Conservation (phyloP, 1,140 invertebrate genomes). For the Apis florea region DNA sequence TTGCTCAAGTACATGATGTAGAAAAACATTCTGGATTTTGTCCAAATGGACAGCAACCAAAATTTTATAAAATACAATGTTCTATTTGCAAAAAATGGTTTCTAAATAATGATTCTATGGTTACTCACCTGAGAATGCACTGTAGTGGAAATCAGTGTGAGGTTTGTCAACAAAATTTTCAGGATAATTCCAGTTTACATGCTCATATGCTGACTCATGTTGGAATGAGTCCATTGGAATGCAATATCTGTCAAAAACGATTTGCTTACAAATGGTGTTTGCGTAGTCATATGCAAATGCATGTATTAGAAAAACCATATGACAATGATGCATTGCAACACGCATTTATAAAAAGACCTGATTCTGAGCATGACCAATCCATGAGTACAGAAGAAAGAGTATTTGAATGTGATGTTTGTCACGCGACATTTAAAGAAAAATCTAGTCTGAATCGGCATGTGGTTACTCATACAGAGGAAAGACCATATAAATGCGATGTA, state of each 20-base stretch:
- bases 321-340: conserved; percentile 82
- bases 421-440: conserved; percentile 81
- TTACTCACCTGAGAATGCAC: conserved; percentile 74
- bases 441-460: conserved; percentile 78
- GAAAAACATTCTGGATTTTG: conserved; percentile 62
- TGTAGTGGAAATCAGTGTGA: conserved; percentile 74
- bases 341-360: conserved; percentile 64
- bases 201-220: conserved; percentile 80
- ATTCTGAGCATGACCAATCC: conserved; percentile 58
- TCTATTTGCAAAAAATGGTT: conserved; percentile 79
- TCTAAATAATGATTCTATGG: conserved; percentile 78
- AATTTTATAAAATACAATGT: conserved; percentile 79
- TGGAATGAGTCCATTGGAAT: conserved; percentile 81
- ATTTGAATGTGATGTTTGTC: conserved; percentile 79
- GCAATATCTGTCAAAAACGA: conserved; percentile 80
- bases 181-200: conserved; percentile 78
- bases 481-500: conserved; percentile 79
- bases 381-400: conserved; percentile 72
- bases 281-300: conserved; percentile 86
- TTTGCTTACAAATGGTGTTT: conserved; percentile 82
- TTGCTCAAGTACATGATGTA: conserved; percentile 60
- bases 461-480: conserved; percentile 78
- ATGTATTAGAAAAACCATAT: conserved; percentile 83
- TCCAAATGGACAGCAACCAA: conserved; percentile 67
- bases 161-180: conserved; percentile 80